These are phyloP conservation scores for Platichthys flesus DNA, from an alignment of 2,113 vertebrate species.

Conservation along the genomic window DNA sequence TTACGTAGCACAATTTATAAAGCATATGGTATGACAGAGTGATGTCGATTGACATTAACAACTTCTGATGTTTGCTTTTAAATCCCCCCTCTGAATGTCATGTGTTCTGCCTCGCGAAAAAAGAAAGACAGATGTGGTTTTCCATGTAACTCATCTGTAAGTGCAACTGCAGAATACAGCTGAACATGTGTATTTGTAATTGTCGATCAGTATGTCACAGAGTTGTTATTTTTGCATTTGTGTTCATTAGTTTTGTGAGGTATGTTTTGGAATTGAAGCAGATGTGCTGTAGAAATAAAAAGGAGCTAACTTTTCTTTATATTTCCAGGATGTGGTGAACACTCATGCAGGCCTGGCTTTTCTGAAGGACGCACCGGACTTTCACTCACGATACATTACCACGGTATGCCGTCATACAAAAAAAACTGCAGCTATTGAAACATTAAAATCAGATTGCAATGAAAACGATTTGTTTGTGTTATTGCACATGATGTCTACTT, in stretches of 20 bases:
- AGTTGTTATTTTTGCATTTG: conserved; percentile 10
- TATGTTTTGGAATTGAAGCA: conserved; percentile 23
- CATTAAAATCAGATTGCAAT: neutral
- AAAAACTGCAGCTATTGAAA: neutral
- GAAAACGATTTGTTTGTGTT: neutral
- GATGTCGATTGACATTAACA: conserved; percentile 39
- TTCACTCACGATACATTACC: conserved; percentile 97
- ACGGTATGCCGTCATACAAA: conserved; percentile 79
- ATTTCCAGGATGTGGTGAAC: conserved; percentile 93
- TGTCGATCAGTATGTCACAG: conserved; percentile 1
- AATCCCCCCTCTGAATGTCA: conserved; percentile 19
- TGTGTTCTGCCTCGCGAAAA: conserved; percentile 21
- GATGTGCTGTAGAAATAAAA: conserved; percentile 3
- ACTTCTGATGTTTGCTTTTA: conserved; percentile 45
- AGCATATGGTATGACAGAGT: conserved; percentile 31
- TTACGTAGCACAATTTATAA: conserved; percentile 18
- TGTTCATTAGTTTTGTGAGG: conserved; percentile 23
- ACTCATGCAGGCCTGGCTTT: conserved; percentile 92
- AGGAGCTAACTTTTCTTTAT: conserved; percentile 31
- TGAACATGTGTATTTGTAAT: conserved; percentile 24
- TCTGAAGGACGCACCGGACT: conserved; percentile 94
- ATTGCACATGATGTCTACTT: neutral
- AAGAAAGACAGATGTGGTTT: conserved; percentile 35
- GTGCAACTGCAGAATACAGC: conserved; percentile 22
- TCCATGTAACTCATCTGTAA: conserved; percentile 28